Evolutionary conservation across 2,888 invertebrate genomes (phyloP).

Genomic region (Darwinula stevensoni): DNA sequence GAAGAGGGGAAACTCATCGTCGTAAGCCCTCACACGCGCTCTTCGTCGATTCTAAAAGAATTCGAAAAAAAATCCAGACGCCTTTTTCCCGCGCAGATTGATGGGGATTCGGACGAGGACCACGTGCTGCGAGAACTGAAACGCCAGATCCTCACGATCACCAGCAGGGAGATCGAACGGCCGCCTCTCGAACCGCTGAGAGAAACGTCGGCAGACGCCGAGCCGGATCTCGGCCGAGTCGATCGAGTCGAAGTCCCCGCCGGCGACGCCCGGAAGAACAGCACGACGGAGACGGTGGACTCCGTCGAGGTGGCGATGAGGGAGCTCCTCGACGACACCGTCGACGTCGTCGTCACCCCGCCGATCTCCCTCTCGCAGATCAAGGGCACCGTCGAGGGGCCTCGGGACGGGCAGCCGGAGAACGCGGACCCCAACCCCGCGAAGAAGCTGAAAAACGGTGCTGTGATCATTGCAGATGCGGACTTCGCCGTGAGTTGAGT

Average conservation of each 20-base stretch:
- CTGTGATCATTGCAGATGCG: not conserved
- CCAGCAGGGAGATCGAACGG: too few relatives aligned
- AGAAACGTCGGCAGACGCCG: not conserved
- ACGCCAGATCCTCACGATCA: slow-evolving; percentile 13
- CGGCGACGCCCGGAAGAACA: not conserved
- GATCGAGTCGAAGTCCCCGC: not conserved
- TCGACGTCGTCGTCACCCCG: not conserved
- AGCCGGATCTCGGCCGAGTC: not conserved
- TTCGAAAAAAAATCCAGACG: too few relatives aligned
- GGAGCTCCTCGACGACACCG: not conserved
- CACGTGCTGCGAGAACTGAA: slow-evolving; percentile 49
- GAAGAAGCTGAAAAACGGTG: not conserved
- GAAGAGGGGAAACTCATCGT: slow-evolving; percentile 49
- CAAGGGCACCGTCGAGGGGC: not conserved
- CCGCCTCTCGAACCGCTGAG: too few relatives aligned
- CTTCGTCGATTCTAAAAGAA: too few relatives aligned
- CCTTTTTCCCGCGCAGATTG: slow-evolving; percentile 41
- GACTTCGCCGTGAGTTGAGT: too few relatives aligned
- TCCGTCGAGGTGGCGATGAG: not conserved
- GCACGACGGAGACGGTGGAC: not conserved
- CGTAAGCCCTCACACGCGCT: slow-evolving; percentile 36
- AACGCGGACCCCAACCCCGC: not conserved
- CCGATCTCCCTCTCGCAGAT: not conserved
- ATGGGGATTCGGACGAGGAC: slow-evolving; percentile 50
- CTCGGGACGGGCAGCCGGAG: not conserved